Base-by-base conservation (phyloP, 2,797 vertebrate species). In the Crocodylus rhombifer region DNA sequence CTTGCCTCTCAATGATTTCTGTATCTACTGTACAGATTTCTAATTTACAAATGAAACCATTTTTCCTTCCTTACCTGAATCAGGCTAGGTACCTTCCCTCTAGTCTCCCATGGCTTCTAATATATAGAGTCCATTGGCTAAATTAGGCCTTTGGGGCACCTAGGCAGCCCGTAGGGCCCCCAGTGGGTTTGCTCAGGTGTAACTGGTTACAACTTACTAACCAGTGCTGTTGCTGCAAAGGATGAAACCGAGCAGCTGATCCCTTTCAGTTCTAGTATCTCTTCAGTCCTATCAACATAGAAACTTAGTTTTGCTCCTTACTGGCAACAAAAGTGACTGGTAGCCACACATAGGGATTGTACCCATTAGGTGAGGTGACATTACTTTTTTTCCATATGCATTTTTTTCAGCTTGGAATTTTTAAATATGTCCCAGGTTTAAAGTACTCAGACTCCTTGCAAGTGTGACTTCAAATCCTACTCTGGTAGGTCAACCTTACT, bases 241-340 rank as follows among this genome's bases (percentile, higher is more conserved):
- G 16, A 69, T 12, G 65, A 33, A 69, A 69, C 21, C 20, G n/a
- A 69, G n/a, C 65, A 51, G 42, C 42, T 51, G n/a, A 69, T 33
- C 17, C 18, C 18, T 21, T 33, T 69, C 17, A 1, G 17, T 18
- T 67, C 16, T 67, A 30, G n/a, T 30, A 30, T 33, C 64, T 67
- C 64, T 67, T 67, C n/a, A 69, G 65, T 69, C 33, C 33, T 33
- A 21, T 12, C 21, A 69, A 30, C 65, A 23, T n/a, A 69, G 33
- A 61, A 61, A 36, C 6, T 20, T 69, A 21, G 5, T 69, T 69
- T 69, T 69, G 30, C 42, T 94, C 90, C 92, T 90, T 95, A 95
- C 92, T 79, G 82, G 82, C 58, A 96, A 82, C 88, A 95, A 96
- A 90, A 82, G 87, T 91, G 95, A 80, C 95, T 96, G 94, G 91